Evolutionary conservation across 2,888 invertebrate genomes (phyloP), one percentile per base, ranked within the genome.

Genomic region (Baccha elongata): DNA sequence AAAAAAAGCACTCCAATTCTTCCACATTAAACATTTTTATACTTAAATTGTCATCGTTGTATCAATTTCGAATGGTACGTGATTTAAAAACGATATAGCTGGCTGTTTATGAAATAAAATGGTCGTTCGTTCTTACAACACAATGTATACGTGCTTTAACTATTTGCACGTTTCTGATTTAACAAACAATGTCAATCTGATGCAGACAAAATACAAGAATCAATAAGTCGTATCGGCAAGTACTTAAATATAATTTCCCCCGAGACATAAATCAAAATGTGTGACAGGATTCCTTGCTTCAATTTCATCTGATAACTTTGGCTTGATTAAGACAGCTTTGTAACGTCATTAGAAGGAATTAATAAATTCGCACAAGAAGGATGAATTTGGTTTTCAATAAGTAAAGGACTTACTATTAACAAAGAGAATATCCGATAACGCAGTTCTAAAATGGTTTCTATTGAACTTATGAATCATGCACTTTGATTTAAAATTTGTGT

Each of bases 401-500:
- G 69, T 37, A 37, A 40, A 26, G n/a, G n/a, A n/a, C 19, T 40
- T n/a, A 21, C 17, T 8, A 7, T 3, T 21, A 26, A n/a, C 15
- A 71, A 29, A 32, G 19, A 11, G 52, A 42, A 52, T 29, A 26
- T 37, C 23, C 23, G 6, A 21, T 15, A n/a, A 3, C n/a, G 37
- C 3, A 10, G 6, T 4, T 8, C 11, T 21, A 8, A 50, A 35
- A 32, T 60, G 13, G 21, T n/a, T 68, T 60, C 44, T 15, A 23
- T 52, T 53, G 15, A 21, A 11, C 7, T 35, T 15, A 23, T 19
- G 26, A 26, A 40, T 21, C 50, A 15, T 15, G 11, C 13, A 11
- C 5, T n/a, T 37, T 64, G 69, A 48, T 69, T 64, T 48, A 37
- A 68, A 53, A 76, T 76, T 76, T 62, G 53, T n/a, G 32, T 29